Evolutionary conservation across 2,888 invertebrate species (phyloP), one percentile per base, ranked within the genome.

Genomic region (Andrena marginata): DNA sequence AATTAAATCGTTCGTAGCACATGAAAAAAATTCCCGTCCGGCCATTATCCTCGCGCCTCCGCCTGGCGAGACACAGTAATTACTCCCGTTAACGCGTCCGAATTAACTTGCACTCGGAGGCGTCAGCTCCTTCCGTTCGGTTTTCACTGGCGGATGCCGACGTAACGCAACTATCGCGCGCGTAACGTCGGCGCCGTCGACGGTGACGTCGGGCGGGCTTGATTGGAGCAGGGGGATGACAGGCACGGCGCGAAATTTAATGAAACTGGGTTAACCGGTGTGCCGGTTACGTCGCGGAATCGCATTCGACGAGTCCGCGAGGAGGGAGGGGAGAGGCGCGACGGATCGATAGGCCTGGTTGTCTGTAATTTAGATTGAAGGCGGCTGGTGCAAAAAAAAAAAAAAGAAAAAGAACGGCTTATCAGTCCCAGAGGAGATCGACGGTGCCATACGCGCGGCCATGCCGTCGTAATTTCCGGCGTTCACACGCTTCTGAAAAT

Each of bases 401-500:
- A 42, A 13, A 42, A 42, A 16, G 13, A 42, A 42, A 35, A 86
- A 87, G 7, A 87, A 60, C 63, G 65, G 67, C 79, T 77, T 77
- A 82, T 85, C 77, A 75, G 68, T 60, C 23, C 71, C 69, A 26
- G 56, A 56, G 51, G 74, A 68, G 84, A 83, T 84, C 80, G 67
- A 77, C 68, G 77, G 29, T 70, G 76, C 82, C 77, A 77, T 75
- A 72, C 70, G 79, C 78, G 77, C 54, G 56, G 68, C 67, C 54
- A 33, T 51, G 71, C 69, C 77, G 62, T 68, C 84, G 87, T 89
- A 89, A 90, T 90, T 90, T 89, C 88, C 86, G 87, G 81, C 85
- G 82, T 85, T 86, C 81, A 79, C 85, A 79, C 85, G 88, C 86
- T 84, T 75, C 89, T 85, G 85, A 85, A 85, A 89, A 89, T 88